Evolutionary conservation across 2,797 vertebrate species (phyloP), one percentile per base, ranked within the genome.

Genomic region (Chaetodon trifasciatus): DNA sequence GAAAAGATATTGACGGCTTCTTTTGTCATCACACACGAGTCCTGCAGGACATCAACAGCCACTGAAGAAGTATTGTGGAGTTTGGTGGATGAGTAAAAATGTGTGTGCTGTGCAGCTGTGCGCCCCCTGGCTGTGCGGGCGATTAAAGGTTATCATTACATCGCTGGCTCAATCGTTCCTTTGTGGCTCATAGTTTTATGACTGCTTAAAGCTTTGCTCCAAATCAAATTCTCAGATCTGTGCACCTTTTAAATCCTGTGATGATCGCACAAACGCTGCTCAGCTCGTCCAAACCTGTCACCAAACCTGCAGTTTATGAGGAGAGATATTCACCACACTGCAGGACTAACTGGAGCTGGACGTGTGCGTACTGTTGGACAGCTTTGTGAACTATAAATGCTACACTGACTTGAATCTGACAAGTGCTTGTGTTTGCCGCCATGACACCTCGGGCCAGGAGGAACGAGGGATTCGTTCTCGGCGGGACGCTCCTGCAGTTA

Each of bases 271-370:
- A n/a, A 64, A 81, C 76, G 50, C 21, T 0, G 2, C 61, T 60
- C 19, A 1, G 68, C 79, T 70, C 69, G 53, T 74, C 77, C 72
- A 76, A 75, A 42, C n/a, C n/a, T n/a, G n/a, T n/a, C n/a, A n/a
- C 71, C 28, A 4, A 32, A 32, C 28, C 28, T 32, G 37, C 52
- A 58, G 72, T 81, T 86, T 28, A 79, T 62, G 16, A 81, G 44
- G 32, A 56, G 46, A 72, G 55, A 75, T 53, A 85, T 68, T 72
- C 44, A 37, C 23, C 17, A 3, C 64, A 32, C 52, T 70, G 42
- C 11, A 15, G 44, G 72, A 60, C 74, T 86, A 83, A 89, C 84
- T 82, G 67, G 50, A 70, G 62, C 49, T 61, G 55, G 64, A 74
- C 52, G 44, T 80, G n/a, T 73, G 71, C 5, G 17, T 19, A 28